These are phyloP conservation scores for Lasiommata megera DNA, from an alignment of 2,888 invertebrate genomes.

Conservation along the genomic window DNA sequence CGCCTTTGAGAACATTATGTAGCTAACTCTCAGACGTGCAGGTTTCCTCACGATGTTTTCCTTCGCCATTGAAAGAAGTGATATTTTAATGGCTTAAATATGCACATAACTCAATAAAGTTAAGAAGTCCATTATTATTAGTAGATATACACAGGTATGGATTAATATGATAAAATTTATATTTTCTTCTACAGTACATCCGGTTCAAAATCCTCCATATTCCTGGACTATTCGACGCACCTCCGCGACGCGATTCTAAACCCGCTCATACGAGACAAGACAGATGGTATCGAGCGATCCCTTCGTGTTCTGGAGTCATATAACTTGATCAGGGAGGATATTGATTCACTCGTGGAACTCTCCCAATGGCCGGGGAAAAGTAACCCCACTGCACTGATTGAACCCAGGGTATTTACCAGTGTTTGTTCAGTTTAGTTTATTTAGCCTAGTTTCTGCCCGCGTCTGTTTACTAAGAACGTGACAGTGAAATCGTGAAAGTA, in stretches of 20 bases:
- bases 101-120: too few relatives aligned
- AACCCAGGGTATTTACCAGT: slow-evolving; percentile 83
- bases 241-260: slow-evolving; percentile 87
- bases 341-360: slow-evolving; percentile 93
- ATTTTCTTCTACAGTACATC: slow-evolving; percentile 82
- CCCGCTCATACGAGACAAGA: slow-evolving; percentile 87
- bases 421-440: background rate
- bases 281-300: slow-evolving; percentile 87
- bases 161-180: too few relatives aligned
- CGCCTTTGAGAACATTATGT: too few relatives aligned
- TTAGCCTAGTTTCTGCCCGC: too few relatives aligned
- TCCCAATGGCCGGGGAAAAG: slow-evolving; percentile 90
- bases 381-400: slow-evolving; percentile 89
- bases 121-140: too few relatives aligned
- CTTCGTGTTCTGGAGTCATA: slow-evolving; percentile 91
- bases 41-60: too few relatives aligned
- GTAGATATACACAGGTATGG: too few relatives aligned
- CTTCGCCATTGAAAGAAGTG: too few relatives aligned
- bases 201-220: slow-evolving; percentile 90
- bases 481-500: too few relatives aligned
- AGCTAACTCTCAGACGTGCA: too few relatives aligned
- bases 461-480: too few relatives aligned
- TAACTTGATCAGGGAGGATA: slow-evolving; percentile 93
- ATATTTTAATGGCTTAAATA: too few relatives aligned
- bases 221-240: slow-evolving; percentile 92